phyloP scores from a whole-genome alignment of 2,113 vertebrate species.

The Callipepla squamata region DNA sequence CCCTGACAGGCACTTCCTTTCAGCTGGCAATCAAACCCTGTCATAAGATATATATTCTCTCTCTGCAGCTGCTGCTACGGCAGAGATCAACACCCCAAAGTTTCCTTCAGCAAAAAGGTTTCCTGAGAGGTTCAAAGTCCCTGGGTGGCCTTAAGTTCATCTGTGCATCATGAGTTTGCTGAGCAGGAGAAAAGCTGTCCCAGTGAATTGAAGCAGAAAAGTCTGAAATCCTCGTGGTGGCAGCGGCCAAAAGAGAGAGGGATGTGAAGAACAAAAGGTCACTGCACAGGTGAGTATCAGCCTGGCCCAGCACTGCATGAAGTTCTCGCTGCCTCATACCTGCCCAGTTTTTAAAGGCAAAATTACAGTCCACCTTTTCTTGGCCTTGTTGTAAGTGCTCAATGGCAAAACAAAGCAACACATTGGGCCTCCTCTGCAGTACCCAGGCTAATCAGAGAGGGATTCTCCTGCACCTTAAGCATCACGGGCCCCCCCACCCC shows the following conservation, averaged over 20 bases:
- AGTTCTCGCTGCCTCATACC: not conserved
- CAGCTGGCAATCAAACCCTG: conserved; percentile 29
- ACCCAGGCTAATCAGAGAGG: not conserved
- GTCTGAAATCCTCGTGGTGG: not conserved
- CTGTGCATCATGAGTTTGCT: accelerated
- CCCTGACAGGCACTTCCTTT: conserved; percentile 44
- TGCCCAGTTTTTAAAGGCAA: not conserved
- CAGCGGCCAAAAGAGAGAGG: not conserved
- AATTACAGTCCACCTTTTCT: conserved; percentile 12
- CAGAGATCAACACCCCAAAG: not conserved
- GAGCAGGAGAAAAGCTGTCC: conserved; percentile 24
- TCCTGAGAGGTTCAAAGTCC: conserved; percentile 17
- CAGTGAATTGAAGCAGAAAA: conserved; percentile 36
- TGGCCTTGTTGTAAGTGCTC: not conserved
- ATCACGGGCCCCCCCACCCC: not conserved
- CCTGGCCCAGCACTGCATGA: not conserved
- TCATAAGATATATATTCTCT: not conserved
- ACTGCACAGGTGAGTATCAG: not conserved
- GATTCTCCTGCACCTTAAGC: not conserved
- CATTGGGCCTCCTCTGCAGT: not conserved
- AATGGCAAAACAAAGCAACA: not conserved
- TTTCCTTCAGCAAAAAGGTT: conserved; percentile 19
- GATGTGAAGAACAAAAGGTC: conserved; percentile 37
- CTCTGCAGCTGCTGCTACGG: not conserved
- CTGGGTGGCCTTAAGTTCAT: not conserved